A percentile compares a stretch with the other conserved stretches of the same genome.
These are phyloP conservation scores for Chamaea fasciata DNA, from an alignment of 2,113 vertebrate genomes.

Conservation along the genomic window DNA sequence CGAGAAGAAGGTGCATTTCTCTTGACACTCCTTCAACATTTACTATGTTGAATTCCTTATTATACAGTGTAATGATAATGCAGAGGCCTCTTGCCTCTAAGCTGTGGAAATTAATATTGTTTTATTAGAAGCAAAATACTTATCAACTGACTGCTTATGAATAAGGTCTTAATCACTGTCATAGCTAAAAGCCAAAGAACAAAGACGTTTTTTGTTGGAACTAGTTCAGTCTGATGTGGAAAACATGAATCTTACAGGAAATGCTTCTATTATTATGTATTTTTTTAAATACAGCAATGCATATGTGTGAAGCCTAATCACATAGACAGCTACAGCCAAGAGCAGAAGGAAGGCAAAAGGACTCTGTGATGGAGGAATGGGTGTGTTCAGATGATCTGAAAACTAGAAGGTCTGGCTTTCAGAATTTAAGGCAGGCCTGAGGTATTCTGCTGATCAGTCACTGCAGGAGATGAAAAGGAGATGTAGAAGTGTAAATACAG, in stretches of 20 bases:
- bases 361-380: not conserved
- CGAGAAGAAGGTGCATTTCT: not conserved
- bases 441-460: not conserved
- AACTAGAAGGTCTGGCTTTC: not conserved
- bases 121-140: not conserved
- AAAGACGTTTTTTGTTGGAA: not conserved
- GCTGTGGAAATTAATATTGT: not conserved
- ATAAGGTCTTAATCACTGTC: not conserved
- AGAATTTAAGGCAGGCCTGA: not conserved
- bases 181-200: not conserved
- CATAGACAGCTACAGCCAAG: not conserved
- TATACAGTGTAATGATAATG: not conserved
- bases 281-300: not conserved
- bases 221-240: not conserved
- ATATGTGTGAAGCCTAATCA: not conserved
- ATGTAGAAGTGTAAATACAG: not conserved
- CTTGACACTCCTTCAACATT: not conserved
- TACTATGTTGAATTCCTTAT: not conserved
- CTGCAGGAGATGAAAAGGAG: not conserved
- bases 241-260: not conserved
- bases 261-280: not conserved
- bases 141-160: not conserved
- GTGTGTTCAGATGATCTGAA: not conserved
- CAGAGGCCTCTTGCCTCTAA: not conserved
- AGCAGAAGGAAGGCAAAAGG: not conserved